Percentiles rank a stretch among this genome's conserved stretches.
These are phyloP conservation scores for Propithecus deckenii DNA, from an alignment of 2,797 vertebrate species.

Conservation along the genomic window DNA sequence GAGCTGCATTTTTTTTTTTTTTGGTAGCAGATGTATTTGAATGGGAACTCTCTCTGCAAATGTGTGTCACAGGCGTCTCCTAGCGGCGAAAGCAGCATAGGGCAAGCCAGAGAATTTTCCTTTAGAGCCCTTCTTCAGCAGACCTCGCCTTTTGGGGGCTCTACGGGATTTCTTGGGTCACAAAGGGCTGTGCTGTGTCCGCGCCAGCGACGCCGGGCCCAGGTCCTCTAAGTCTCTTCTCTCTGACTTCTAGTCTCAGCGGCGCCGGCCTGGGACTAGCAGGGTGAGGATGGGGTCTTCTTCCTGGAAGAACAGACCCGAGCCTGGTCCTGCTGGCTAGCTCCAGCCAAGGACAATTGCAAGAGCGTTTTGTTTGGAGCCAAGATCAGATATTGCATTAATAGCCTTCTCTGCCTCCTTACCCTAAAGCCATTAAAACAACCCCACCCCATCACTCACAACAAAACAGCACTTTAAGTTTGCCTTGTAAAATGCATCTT, in stretches of 20 bases:
- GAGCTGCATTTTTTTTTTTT: slow-evolving; percentile 48
- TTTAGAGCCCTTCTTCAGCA: background rate
- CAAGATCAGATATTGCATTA: background rate
- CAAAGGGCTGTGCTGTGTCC: background rate
- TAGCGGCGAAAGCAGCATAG: slow-evolving; percentile 68
- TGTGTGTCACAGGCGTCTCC: slow-evolving; percentile 82
- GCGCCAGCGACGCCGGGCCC: background rate
- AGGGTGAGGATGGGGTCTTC: background rate
- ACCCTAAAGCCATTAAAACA: background rate
- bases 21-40: background rate
- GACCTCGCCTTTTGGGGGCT: slow-evolving; percentile 49
- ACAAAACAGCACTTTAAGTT: background rate
- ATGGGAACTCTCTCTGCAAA: slow-evolving; percentile 59
- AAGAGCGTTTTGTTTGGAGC: background rate
- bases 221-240: background rate
- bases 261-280: background rate
- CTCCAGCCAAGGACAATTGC: background rate
- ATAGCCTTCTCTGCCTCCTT: background rate
- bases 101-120: slow-evolving; percentile 30
- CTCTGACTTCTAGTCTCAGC: background rate
- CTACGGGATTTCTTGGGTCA: slow-evolving; percentile 44
- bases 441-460: background rate
- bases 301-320: background rate
- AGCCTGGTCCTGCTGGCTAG: background rate
- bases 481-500: background rate